phyloP scores from a whole-genome alignment of 30 jellyfish, hydroid and myxozoan species.

The Mastigias papua region DNA sequence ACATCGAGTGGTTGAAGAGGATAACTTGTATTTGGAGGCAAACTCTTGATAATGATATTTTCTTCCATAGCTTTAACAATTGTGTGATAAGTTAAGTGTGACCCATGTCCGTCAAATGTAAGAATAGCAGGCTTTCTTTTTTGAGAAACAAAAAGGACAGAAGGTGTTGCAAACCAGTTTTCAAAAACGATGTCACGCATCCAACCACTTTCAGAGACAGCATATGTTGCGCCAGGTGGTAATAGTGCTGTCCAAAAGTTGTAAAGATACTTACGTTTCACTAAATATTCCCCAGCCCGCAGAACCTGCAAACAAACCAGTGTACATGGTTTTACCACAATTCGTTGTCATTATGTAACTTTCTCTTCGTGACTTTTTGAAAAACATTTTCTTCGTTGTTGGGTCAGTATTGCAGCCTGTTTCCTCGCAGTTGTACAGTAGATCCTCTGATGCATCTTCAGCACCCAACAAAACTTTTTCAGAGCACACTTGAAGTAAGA shows the following conservation, averaged over 20 bases:
- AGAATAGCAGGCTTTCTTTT: constrained; percentile 23
- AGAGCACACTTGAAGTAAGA: neutral
- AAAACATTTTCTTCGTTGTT: neutral
- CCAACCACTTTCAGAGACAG: constrained; percentile 51
- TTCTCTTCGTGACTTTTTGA: neutral
- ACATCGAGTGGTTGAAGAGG: constrained; percentile 55
- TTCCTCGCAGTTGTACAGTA: neutral
- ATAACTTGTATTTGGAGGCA: constrained; percentile 69
- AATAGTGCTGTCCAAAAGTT: constrained; percentile 44
- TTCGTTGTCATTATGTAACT: neutral
- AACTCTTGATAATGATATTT: neutral
- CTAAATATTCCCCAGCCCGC: no score
- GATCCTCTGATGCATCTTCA: neutral
- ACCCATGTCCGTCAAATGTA: constrained; percentile 61
- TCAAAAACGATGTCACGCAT: constrained; percentile 43
- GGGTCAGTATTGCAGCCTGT: neutral
- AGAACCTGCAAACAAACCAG: neutral
- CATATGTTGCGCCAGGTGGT: constrained; percentile 21
- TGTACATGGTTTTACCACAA: neutral
- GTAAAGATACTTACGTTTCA: constrained; percentile 25
- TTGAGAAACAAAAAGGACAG: constrained; percentile 16
- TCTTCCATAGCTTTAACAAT: constrained; percentile 44
- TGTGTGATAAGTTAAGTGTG: constrained; percentile 61
- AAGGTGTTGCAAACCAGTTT: constrained; percentile 36
- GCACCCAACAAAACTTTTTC: neutral